These are phyloP conservation scores for Cettia cetti DNA, from an alignment of 2,113 vertebrate species.

Conservation along the genomic window DNA sequence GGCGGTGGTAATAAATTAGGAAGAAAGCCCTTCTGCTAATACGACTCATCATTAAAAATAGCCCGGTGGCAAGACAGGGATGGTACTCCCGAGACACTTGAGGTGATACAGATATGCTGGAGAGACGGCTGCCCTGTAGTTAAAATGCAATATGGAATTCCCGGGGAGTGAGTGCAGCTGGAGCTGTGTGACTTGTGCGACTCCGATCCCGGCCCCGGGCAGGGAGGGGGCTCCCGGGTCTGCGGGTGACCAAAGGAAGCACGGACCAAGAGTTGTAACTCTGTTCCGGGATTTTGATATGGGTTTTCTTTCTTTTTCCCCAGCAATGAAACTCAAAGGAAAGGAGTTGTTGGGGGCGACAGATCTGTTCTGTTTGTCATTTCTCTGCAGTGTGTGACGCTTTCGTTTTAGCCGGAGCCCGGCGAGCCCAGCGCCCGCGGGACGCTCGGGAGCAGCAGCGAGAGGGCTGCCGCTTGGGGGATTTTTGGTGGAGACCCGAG, in stretches of 20 bases:
- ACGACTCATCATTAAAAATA: conserved; percentile 5
- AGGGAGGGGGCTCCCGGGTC: background rate
- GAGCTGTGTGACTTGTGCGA: background rate
- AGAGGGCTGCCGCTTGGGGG: background rate
- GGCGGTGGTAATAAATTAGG: background rate
- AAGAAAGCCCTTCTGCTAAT: conserved; percentile 4
- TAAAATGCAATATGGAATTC: background rate
- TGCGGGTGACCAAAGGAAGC: background rate
- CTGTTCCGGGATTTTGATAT: background rate
- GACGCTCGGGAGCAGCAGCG: background rate
- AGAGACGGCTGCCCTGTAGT: conserved; percentile 3
- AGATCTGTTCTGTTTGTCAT: background rate
- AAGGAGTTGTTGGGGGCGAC: background rate
- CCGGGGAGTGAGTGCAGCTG: background rate
- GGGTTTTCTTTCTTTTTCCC: background rate
- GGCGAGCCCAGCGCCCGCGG: background rate
- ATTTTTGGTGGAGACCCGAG: background rate
- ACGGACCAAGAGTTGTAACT: background rate
- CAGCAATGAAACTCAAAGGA: background rate
- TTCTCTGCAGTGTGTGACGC: background rate
- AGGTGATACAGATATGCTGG: background rate
- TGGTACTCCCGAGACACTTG: background rate
- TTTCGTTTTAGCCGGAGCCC: conserved; percentile 22
- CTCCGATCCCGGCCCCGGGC: background rate
- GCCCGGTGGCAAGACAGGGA: background rate